Percentiles rank a stretch among this genome's conserved stretches.
phyloP scores from a whole-genome alignment of 2,797 vertebrate species.

The Thalassophryne amazonica region DNA sequence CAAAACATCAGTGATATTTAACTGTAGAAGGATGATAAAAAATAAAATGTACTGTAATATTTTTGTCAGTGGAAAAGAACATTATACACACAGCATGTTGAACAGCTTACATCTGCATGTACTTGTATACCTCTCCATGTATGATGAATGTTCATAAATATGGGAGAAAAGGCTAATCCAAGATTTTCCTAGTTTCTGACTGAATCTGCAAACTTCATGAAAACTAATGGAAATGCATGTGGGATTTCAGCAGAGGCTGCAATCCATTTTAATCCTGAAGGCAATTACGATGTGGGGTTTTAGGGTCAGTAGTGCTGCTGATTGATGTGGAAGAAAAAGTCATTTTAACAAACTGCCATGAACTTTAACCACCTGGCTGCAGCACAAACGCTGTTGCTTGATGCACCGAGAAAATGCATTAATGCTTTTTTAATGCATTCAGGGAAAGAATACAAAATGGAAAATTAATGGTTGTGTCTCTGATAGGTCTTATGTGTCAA shows the following conservation, averaged over 20 bases:
- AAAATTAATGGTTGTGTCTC: constrained; percentile 55
- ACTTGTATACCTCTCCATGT: constrained; percentile 18
- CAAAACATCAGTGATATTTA: no score
- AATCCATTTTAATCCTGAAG: constrained; percentile 81
- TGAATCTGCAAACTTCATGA: constrained; percentile 61
- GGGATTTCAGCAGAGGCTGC: constrained; percentile 65
- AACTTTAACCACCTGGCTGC: constrained; percentile 71
- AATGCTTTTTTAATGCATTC: constrained; percentile 63
- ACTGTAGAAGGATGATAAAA: no score
- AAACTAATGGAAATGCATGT: constrained; percentile 75
- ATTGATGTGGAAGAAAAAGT: constrained; percentile 77
- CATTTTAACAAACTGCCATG: constrained; percentile 71
- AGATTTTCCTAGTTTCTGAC: constrained; percentile 46
- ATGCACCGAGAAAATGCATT: constrained; percentile 47
- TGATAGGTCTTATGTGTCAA: constrained; percentile 50
- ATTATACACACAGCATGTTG: constrained; percentile 1
- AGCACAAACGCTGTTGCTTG: constrained; percentile 46
- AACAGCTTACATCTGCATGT: constrained; percentile 2
- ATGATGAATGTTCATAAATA: constrained; percentile 54
- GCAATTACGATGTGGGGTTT: constrained; percentile 79
- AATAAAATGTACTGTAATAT: no score
- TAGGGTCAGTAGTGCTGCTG: constrained; percentile 77
- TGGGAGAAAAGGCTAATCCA: constrained; percentile 34
- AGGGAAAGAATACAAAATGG: constrained; percentile 57
- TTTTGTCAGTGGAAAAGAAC: no score